Conservation (phyloP, 2,888 invertebrate genomes). For the Scaptodrosophila latifasciaeformis region DNA sequence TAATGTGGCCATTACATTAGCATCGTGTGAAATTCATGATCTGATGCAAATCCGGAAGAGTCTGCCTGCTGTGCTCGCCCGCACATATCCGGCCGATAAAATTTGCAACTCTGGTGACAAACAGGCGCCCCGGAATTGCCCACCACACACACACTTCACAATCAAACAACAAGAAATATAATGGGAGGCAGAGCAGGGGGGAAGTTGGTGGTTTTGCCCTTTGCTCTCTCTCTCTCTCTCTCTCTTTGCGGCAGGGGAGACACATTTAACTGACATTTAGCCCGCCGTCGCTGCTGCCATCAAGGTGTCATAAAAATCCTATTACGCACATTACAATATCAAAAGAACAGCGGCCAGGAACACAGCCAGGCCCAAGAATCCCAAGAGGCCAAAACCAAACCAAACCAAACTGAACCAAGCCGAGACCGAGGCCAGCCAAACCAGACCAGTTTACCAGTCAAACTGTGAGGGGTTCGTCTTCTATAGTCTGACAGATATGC, state of each 20-base stretch:
- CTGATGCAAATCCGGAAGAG: slow-evolving; percentile 51
- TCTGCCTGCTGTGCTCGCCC: slow-evolving; percentile 17
- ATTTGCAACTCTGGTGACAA: slow-evolving; percentile 66
- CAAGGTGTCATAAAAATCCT: slow-evolving; percentile 70
- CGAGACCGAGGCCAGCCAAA: neutral
- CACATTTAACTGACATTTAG: neutral
- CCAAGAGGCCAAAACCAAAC: slow-evolving; percentile 22
- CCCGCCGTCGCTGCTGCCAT: slow-evolving; percentile 15
- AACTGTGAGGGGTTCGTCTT: slow-evolving; percentile 25
- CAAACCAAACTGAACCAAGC: neutral
- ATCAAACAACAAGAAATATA: no score
- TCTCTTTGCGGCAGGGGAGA: neutral
- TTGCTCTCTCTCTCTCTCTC: no score
- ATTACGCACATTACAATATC: slow-evolving; percentile 73
- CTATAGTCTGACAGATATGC: slow-evolving; percentile 54
- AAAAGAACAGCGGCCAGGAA: slow-evolving; percentile 47
- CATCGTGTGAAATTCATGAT: slow-evolving; percentile 63
- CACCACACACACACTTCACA: no score
- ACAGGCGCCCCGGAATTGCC: no score
- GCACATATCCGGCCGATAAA: slow-evolving; percentile 60
- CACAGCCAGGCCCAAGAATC: slow-evolving; percentile 43
- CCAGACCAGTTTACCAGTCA: neutral
- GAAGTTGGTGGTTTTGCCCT: neutral
- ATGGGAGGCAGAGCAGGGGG: no score
- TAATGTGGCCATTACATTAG: slow-evolving; percentile 63